Conservation (phyloP, 2,797 vertebrate species). For the Mallotus villosus region DNA sequence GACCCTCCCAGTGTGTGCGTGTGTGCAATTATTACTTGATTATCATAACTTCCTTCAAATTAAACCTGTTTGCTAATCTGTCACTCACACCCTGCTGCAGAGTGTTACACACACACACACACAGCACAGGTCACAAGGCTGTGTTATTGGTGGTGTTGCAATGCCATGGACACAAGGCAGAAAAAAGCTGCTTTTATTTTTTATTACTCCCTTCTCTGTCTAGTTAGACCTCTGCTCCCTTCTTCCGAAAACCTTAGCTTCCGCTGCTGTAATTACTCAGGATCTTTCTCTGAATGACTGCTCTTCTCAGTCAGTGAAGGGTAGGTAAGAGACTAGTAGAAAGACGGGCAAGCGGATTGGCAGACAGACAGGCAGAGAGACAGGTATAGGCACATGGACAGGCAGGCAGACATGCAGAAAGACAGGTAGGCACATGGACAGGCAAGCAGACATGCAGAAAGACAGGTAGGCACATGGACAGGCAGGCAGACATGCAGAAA, state of each 20-base stretch:
- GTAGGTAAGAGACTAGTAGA: conserved; percentile 33
- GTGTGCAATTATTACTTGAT: conserved; percentile 40
- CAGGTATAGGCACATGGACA: no score
- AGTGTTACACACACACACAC: conserved; percentile 33
- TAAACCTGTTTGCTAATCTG: conserved; percentile 57
- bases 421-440: no score
- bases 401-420: no score
- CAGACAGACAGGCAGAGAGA: no score
- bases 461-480: no score
- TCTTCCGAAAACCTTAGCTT: conserved; percentile 29
- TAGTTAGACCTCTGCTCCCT: conserved; percentile 22
- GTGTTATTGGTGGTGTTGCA: no score
- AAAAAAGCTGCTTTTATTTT: conserved; percentile 9
- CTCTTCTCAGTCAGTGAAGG: conserved; percentile 49
- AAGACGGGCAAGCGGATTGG: no score
- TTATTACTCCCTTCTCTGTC: conserved; percentile 1
- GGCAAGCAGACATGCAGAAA: no score
- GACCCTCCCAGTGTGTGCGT: conserved; percentile 28
- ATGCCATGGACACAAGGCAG: no score
- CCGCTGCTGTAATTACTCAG: conserved; percentile 57
- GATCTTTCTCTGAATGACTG: conserved; percentile 26
- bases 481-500: no score
- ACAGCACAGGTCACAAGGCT: neutral
- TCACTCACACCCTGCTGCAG: conserved; percentile 45
- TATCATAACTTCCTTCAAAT: conserved; percentile 52